phyloP scores from a whole-genome alignment of 2,797 vertebrate species.

The Melopsittacus undulatus region DNA sequence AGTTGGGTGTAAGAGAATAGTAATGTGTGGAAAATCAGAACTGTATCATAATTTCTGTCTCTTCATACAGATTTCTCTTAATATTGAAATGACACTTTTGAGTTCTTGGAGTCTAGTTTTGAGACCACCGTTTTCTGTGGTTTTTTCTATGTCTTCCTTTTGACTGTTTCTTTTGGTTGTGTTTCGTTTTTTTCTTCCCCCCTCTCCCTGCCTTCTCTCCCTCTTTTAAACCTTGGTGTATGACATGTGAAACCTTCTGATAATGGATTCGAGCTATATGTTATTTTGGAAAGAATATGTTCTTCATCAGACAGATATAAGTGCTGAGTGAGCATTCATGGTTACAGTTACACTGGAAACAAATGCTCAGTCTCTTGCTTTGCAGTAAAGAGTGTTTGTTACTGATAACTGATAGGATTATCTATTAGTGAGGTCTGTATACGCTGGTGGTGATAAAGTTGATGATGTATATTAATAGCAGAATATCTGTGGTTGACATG shows the following conservation, averaged over 20 bases:
- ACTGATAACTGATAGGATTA: neutral
- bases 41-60: neutral
- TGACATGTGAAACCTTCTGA: neutral
- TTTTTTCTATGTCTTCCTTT: neutral
- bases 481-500: neutral
- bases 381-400: neutral
- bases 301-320: neutral
- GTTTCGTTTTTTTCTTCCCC: neutral
- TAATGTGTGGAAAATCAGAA: neutral
- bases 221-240: neutral
- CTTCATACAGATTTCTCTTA: neutral
- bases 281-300: neutral
- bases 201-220: neutral
- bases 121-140: neutral
- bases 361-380: neutral
- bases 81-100: neutral
- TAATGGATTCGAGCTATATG: neutral
- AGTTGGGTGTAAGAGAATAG: neutral
- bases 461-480: neutral
- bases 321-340: neutral
- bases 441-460: neutral
- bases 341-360: neutral
- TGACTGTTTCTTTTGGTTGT: too few relatives aligned
- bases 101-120: neutral
- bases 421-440: neutral